Evolutionary conservation across 1,140 invertebrate genomes (phyloP).

Genomic region (Trissolcus basalis): DNA sequence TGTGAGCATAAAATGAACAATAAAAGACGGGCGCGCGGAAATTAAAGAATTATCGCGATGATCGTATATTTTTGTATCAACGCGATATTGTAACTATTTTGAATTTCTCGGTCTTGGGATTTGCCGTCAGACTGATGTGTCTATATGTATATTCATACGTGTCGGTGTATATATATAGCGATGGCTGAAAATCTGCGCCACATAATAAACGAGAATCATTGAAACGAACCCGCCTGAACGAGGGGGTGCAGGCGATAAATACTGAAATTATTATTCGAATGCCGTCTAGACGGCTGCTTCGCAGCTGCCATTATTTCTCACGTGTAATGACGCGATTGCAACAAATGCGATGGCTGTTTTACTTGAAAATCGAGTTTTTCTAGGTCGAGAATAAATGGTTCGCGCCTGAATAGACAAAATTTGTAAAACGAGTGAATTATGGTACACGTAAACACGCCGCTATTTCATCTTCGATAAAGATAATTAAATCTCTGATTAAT

Average conservation of each 20-base stretch:
- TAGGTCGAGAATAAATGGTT: constrained; percentile 51
- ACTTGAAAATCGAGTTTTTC: constrained; percentile 51
- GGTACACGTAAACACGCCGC: neutral
- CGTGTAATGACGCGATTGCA: constrained; percentile 60
- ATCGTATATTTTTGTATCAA: constrained; percentile 22
- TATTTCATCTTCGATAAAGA: constrained; percentile 32
- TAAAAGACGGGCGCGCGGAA: neutral
- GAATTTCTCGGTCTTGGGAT: constrained; percentile 30
- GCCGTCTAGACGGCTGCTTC: constrained; percentile 57
- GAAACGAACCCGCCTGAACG: constrained; percentile 50
- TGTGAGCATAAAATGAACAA: neutral
- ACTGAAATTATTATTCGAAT: constrained; percentile 62
- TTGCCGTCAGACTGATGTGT: constrained; percentile 16
- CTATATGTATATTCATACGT: constrained; percentile 39
- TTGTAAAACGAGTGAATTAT: constrained; percentile 36
- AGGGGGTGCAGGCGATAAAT: constrained; percentile 58
- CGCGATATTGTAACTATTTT: constrained; percentile 35
- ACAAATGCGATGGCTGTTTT: constrained; percentile 52
- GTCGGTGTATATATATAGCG: constrained; percentile 38
- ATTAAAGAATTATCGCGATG: constrained; percentile 8
- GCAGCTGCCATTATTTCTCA: constrained; percentile 61
- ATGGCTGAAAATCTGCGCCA: constrained; percentile 50
- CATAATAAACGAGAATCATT: constrained; percentile 61
- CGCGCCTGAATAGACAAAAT: constrained; percentile 50
- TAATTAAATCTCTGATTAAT: constrained; percentile 53